phyloP scores from a whole-genome alignment of 92 coral and sea anemone species.

The Siderastrea radians region DNA sequence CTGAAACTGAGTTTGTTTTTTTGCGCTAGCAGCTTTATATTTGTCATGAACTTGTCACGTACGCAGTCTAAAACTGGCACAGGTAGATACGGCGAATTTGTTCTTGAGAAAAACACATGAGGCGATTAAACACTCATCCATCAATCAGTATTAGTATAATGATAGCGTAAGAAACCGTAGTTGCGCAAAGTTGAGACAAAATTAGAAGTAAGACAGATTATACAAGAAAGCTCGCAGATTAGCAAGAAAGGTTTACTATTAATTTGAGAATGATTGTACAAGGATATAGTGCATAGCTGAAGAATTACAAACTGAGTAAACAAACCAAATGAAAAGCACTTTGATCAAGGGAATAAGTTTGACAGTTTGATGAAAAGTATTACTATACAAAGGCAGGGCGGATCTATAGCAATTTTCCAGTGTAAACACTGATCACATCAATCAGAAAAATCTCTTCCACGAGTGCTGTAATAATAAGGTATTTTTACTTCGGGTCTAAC shows the following conservation, averaged over 20 bases:
- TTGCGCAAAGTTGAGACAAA: not conserved
- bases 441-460: conserved; percentile 26
- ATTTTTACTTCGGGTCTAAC: conserved; percentile 7
- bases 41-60: too few species aligned
- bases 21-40: too few species aligned
- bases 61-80: too few species aligned
- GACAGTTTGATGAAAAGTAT: conserved; percentile 24
- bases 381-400: conserved; percentile 16
- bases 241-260: not conserved
- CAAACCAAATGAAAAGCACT: conserved; percentile 5
- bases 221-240: not conserved
- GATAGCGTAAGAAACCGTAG: not conserved
- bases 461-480: not conserved
- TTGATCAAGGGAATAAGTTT: conserved; percentile 14
- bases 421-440: conserved; percentile 27
- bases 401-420: conserved; percentile 33
- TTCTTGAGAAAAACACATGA: not conserved
- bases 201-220: not conserved
- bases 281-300: not conserved
- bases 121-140: not conserved
- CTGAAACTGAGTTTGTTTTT: too few species aligned
- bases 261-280: not conserved
- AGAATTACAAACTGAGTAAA: conserved; percentile 2
- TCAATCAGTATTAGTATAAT: not conserved
- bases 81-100: not conserved